A percentile compares a stretch with the other conserved stretches of the same genome.
These are phyloP conservation scores for Pardosa pseudoannulata DNA, from an alignment of 2,888 invertebrate species.

Conservation along the genomic window DNA sequence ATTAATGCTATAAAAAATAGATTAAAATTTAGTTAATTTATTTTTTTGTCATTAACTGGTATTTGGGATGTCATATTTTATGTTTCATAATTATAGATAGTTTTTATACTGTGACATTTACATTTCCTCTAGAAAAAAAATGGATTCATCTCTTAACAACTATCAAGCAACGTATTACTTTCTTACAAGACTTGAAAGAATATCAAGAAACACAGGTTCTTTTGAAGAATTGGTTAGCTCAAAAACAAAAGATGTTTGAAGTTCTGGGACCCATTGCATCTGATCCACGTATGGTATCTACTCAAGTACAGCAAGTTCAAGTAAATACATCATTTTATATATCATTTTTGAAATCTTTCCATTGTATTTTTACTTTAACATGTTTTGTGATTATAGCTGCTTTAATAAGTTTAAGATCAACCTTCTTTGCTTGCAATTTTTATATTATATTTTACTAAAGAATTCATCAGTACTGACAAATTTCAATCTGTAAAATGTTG, in stretches of 20 bases:
- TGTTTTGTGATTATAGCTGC: no score
- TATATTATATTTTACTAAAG: no score
- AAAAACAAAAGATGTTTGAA: conserved; percentile 96
- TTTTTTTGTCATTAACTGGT: no score
- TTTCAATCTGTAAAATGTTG: no score
- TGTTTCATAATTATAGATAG: neutral
- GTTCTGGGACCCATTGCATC: conserved; percentile 96
- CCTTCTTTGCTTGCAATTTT: no score
- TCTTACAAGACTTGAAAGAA: conserved; percentile 91
- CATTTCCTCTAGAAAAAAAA: conserved; percentile 77
- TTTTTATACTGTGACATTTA: neutral
- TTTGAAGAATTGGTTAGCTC: conserved; percentile 89
- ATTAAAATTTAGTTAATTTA: no score
- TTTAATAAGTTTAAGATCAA: no score
- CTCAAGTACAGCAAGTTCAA: conserved; percentile 91
- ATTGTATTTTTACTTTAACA: no score
- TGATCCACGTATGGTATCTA: conserved; percentile 95
- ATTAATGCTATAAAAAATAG: no score
- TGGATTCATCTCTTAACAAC: conserved; percentile 90
- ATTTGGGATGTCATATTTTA: no score
- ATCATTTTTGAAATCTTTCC: no score
- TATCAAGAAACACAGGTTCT: conserved; percentile 92
- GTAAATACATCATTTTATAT: conserved; percentile 73
- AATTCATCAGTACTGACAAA: no score
- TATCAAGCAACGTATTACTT: conserved; percentile 84